Evolutionary conservation across 1,140 invertebrate species (phyloP), one percentile per base, ranked within the genome.

Genomic region (Lasaia peninsularis): DNA sequence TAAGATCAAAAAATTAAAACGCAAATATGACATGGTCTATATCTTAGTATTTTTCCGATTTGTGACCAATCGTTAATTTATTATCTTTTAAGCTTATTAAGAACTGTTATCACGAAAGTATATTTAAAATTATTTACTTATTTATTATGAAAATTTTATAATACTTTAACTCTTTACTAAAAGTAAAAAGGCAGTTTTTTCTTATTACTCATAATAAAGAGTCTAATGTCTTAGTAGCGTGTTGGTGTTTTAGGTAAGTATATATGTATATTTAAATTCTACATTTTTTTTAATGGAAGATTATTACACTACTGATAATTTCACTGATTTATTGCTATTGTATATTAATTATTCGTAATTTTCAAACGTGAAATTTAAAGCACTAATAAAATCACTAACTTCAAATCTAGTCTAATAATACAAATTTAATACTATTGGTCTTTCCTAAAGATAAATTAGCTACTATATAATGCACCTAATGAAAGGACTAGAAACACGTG

Each of bases 381-480:
- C 67, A 67, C 67, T 64, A 63, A 65, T 82, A 84, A 72, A 60
- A 63, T 73, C 68, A 71, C 72, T 77, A 80, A 81, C 63, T 78
- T 80, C 62, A 77, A 82, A 75, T 70, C 75, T 82, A 80, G 65
- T 44, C 24, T 44, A 44, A 34, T 54, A 54, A 34, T 40, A 55
- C 21, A 55, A 55, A 34, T 37, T 55, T 40, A 40, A 55, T 44
- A 55, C 53, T 55, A 80, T 86, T 86, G 83, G 83, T 87, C 84
- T 75, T 82, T 81, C 78, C 80, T 86, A 84, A 79, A 73, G 73
- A 65, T 75, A 75, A 65, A 65, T 74, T 79, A 72, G 66, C 63
- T 65, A 70, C 65, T 75, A 68, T 61, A 34, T 64, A 62, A 54
- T 68, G 57, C 69, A 74, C 67, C 52, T 64, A 70, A 78, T 81